These are phyloP conservation scores for Cettia cetti DNA, from an alignment of 2,113 vertebrate genomes.

Conservation along the genomic window DNA sequence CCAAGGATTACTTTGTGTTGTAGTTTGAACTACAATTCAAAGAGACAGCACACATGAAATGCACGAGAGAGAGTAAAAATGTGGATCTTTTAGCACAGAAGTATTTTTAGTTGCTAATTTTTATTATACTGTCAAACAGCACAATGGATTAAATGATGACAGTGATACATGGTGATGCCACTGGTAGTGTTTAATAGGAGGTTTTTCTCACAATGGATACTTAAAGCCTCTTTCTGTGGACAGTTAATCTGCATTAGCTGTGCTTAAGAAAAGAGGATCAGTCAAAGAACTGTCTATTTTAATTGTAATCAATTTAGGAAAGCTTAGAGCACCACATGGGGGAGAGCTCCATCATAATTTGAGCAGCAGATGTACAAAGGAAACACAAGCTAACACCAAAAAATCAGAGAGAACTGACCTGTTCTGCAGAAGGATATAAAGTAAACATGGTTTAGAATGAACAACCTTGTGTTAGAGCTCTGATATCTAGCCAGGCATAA, in stretches of 20 bases:
- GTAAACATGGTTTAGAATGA: neutral
- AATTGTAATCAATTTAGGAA: slow-evolving; percentile 28
- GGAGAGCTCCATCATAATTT: neutral
- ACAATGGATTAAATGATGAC: neutral
- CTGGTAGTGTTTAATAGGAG: neutral
- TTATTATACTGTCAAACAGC: neutral
- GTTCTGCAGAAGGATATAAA: neutral
- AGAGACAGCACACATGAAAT: neutral
- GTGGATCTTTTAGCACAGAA: neutral
- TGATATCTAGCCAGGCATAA: neutral
- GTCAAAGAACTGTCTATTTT: neutral
- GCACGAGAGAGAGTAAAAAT: neutral
- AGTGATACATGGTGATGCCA: neutral
- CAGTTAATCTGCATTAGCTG: slow-evolving; percentile 25
- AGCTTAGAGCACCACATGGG: neutral
- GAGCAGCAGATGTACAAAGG: neutral
- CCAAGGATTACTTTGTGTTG: neutral
- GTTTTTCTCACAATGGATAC: neutral
- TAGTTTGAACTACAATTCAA: neutral
- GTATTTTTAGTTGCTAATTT: neutral
- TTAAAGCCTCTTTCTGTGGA: neutral
- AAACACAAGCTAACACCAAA: neutral
- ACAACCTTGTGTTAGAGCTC: neutral
- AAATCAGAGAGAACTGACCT: neutral
- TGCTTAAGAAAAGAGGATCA: slow-evolving; percentile 29